Evolutionary conservation across 2,797 vertebrate species (phyloP).

Genomic region (Pachyuromys duprasi): DNA sequence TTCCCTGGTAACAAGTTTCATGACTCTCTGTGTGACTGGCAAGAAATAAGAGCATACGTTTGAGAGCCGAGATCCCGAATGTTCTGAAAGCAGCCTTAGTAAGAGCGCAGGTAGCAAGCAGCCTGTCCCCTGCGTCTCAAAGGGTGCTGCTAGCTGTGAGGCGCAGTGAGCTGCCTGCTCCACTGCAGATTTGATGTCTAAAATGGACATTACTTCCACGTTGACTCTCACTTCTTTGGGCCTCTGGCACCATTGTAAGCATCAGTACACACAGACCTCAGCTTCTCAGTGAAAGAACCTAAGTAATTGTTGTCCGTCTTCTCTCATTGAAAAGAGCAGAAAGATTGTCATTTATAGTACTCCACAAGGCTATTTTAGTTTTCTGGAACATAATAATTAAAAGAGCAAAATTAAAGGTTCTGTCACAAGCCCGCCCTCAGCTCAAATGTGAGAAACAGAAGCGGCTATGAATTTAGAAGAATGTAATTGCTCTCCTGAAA

Average conservation of each 20-base stretch:
- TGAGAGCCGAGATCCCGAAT: not conserved
- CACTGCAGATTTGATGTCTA: fast-evolving
- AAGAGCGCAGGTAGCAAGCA: not conserved
- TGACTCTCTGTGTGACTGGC: conserved; percentile 49
- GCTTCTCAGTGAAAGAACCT: not conserved
- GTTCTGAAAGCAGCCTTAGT: not conserved
- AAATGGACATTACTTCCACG: not conserved
- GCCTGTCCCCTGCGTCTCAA: too few relatives aligned
- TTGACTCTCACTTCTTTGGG: not conserved
- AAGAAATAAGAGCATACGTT: not conserved
- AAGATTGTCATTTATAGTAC: conserved; percentile 31
- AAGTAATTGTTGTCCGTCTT: conserved; percentile 6
- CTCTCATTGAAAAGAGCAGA: conserved; percentile 46
- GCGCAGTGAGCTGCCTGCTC: too few relatives aligned
- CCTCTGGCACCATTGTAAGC: not conserved
- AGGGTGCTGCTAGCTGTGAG: not conserved
- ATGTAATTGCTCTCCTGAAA: conserved; percentile 22
- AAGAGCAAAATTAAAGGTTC: conserved; percentile 66
- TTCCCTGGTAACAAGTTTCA: not conserved
- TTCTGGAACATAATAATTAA: conserved; percentile 44
- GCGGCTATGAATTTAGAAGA: conserved; percentile 41
- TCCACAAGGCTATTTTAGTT: conserved; percentile 54
- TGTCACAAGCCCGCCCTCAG: conserved; percentile 27
- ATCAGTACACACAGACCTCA: not conserved
- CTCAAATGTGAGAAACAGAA: conserved; percentile 27